Conservation (phyloP, 2,888 invertebrate species). For the Drosophila barbarae region DNA sequence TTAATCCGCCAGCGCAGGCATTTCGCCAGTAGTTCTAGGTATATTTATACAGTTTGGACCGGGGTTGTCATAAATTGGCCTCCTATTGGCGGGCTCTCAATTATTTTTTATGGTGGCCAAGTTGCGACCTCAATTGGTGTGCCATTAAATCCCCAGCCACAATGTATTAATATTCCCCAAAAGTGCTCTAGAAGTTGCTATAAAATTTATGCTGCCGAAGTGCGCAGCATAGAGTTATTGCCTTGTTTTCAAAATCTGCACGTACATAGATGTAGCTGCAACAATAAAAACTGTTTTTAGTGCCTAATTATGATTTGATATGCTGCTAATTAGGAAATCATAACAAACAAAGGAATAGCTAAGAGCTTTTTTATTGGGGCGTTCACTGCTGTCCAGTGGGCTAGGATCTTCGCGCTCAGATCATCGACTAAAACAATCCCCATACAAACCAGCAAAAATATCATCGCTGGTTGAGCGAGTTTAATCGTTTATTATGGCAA, state of each 20-base stretch:
- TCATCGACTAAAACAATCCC: slow-evolving; percentile 23
- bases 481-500: slow-evolving; percentile 30
- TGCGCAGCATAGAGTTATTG: slow-evolving; percentile 53
- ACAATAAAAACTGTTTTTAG: slow-evolving; percentile 47
- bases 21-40: slow-evolving; percentile 5
- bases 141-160: slow-evolving; percentile 55
- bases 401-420: slow-evolving; percentile 31
- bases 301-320: slow-evolving; percentile 60
- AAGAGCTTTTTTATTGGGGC: slow-evolving; percentile 47
- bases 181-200: slow-evolving; percentile 45
- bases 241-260: slow-evolving; percentile 54
- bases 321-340: slow-evolving; percentile 57
- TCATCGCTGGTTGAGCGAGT: slow-evolving; percentile 39
- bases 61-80: slow-evolving; percentile 22
- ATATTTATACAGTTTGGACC: slow-evolving; percentile 12
- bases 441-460: slow-evolving; percentile 9
- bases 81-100: slow-evolving; percentile 30
- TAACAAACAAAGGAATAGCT: slow-evolving; percentile 36
- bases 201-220: slow-evolving; percentile 56
- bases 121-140: slow-evolving; percentile 58
- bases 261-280: slow-evolving; percentile 25
- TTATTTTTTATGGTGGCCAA: slow-evolving; percentile 40
- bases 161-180: slow-evolving; percentile 45
- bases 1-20: slow-evolving; percentile 15
- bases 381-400: slow-evolving; percentile 21